phyloP scores from a whole-genome alignment of 2,113 vertebrate genomes.

The Ochotona princeps region DNA sequence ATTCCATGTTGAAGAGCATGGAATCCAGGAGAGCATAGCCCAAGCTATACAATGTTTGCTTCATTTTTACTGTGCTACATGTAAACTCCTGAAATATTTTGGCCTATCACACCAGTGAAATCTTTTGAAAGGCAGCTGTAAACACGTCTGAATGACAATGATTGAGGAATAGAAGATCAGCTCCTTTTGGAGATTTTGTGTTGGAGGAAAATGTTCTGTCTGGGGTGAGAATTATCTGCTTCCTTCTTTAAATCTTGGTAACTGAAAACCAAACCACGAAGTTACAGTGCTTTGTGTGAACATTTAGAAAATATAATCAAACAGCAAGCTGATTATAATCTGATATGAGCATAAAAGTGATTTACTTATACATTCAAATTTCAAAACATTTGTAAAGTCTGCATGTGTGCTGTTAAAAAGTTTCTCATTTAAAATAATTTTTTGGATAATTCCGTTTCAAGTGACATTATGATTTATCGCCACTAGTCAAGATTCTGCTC shows the following conservation, averaged over 20 bases:
- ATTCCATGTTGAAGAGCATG: neutral
- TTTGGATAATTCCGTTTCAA: slow-evolving; percentile 73
- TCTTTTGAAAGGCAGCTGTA: neutral
- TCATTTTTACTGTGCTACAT: neutral
- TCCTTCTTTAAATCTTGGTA: neutral
- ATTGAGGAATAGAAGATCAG: neutral
- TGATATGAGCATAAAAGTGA: slow-evolving; percentile 41
- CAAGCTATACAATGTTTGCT: neutral
- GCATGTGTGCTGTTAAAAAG: slow-evolving; percentile 71
- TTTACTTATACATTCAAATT: slow-evolving; percentile 73
- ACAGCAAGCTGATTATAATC: slow-evolving; percentile 50
- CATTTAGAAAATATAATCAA: slow-evolving; percentile 29
- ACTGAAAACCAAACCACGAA: neutral
- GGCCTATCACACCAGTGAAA: neutral
- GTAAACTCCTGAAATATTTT: neutral
- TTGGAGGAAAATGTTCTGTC: neutral
- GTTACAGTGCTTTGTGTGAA: neutral
- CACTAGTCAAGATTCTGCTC: slow-evolving; percentile 75
- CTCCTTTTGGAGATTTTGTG: neutral
- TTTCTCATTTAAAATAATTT: slow-evolving; percentile 77
- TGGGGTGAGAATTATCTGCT: neutral
- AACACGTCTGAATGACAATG: neutral
- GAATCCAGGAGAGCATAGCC: neutral
- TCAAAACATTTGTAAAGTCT: slow-evolving; percentile 61
- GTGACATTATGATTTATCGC: slow-evolving; percentile 76